Evolutionary conservation across 2,888 invertebrate species (phyloP).

Genomic region (Spatulosminthurus flaviceps): DNA sequence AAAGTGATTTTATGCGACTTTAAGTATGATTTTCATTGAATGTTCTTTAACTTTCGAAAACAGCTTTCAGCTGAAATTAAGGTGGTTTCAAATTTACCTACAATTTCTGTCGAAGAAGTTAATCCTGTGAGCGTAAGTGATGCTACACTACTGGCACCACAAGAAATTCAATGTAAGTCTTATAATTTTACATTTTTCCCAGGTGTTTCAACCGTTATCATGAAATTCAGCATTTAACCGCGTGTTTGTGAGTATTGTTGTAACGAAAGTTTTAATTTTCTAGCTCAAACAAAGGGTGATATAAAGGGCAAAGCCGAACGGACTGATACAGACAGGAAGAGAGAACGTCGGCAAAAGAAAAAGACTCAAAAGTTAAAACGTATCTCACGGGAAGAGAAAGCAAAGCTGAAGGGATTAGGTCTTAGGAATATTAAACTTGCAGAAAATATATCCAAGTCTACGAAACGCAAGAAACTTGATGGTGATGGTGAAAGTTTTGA

Average conservation of each 20-base stretch:
- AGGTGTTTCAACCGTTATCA: no score
- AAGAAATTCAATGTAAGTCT: slow-evolving; percentile 82
- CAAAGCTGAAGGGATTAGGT: slow-evolving; percentile 66
- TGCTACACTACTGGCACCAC: slow-evolving; percentile 86
- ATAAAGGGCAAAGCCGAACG: slow-evolving; percentile 80
- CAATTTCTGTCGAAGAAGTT: slow-evolving; percentile 93
- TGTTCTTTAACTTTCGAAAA: slow-evolving; percentile 54
- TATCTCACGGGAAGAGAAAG: slow-evolving; percentile 67
- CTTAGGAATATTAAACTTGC: slow-evolving; percentile 66
- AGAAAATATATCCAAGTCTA: slow-evolving; percentile 68
- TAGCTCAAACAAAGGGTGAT: slow-evolving; percentile 69
- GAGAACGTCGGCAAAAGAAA: slow-evolving; percentile 88
- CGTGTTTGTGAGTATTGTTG: no score
- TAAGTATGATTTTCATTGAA: neutral
- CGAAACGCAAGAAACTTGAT: slow-evolving; percentile 75
- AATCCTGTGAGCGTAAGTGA: slow-evolving; percentile 89
- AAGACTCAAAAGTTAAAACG: slow-evolving; percentile 72
- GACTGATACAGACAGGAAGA: slow-evolving; percentile 85
- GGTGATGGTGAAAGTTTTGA: slow-evolving; percentile 69
- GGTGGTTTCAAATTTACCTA: slow-evolving; percentile 89
- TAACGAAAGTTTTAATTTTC: slow-evolving; percentile 59
- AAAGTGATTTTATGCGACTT: neutral
- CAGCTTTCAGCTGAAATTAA: slow-evolving; percentile 85
- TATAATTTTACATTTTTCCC: no score
- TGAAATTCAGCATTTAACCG: no score